Evolutionary conservation across 2,113 vertebrate species (phyloP).

Genomic region (Nerophis ophidion): DNA sequence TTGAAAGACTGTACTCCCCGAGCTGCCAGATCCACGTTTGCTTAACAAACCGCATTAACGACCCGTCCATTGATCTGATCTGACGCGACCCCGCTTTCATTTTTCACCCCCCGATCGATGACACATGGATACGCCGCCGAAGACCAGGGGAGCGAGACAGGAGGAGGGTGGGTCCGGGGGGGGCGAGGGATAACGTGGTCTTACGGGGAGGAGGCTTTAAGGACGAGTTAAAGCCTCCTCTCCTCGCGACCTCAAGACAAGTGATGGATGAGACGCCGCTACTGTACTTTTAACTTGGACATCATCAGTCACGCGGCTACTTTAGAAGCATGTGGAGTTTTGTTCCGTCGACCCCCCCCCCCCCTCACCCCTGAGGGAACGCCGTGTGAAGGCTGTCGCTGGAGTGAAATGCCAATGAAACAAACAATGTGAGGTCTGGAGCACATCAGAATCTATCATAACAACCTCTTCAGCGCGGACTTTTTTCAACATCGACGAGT

Average conservation of each 20-base stretch:
- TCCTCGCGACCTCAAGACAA: slow-evolving; percentile 50
- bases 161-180: slow-evolving; percentile 52
- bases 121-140: slow-evolving; percentile 61
- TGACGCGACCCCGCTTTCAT: slow-evolving; percentile 69
- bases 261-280: slow-evolving; percentile 44
- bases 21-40: slow-evolving; percentile 66
- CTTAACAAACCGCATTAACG: slow-evolving; percentile 75
- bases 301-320: slow-evolving; percentile 14
- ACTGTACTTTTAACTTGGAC: slow-evolving; percentile 53
- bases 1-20: slow-evolving; percentile 73
- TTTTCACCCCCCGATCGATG: slow-evolving; percentile 64
- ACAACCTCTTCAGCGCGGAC: too few species aligned
- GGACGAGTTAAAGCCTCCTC: slow-evolving; percentile 68
- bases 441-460: too few species aligned
- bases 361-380: too few species aligned
- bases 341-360: too few species aligned
- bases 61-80: slow-evolving; percentile 67
- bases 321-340: background rate
- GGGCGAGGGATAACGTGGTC: slow-evolving; percentile 68
- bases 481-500: too few species aligned
- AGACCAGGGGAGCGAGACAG: slow-evolving; percentile 56
- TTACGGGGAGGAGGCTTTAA: slow-evolving; percentile 66
- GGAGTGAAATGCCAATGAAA: too few species aligned
- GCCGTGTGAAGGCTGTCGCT: too few species aligned
- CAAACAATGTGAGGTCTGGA: too few species aligned